Conservation (phyloP, 1,140 invertebrate species). For the Antheraea mylitta region DNA sequence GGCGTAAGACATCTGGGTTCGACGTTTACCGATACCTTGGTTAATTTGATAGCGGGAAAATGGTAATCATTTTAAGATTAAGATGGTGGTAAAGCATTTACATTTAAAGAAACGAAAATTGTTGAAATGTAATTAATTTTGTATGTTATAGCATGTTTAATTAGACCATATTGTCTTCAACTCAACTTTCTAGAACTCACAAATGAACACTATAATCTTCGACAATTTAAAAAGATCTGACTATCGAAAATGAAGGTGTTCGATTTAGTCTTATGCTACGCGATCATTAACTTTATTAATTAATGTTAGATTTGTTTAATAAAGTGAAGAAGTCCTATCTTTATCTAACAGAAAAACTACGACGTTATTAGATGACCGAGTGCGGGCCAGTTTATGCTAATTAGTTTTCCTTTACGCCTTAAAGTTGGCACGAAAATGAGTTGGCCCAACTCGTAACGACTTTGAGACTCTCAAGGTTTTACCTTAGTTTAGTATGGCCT, state of each 20-base stretch:
- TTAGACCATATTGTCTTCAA: no score
- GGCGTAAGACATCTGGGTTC: constrained; percentile 27
- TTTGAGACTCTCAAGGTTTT: constrained; percentile 15
- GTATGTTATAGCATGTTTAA: no score
- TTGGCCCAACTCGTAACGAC: constrained; percentile 15
- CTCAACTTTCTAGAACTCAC: not conserved
- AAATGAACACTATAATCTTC: not conserved
- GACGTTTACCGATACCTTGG: constrained; percentile 3
- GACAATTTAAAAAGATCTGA: not conserved
- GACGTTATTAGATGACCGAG: constrained; percentile 10
- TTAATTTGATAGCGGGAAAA: not conserved
- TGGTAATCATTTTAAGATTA: not conserved
- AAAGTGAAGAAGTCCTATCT: not conserved
- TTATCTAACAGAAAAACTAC: constrained; percentile 5
- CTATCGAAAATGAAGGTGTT: not conserved
- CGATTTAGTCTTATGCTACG: not conserved
- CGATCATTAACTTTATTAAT: not conserved
- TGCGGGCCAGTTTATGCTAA: constrained; percentile 14
- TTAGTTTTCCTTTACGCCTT: constrained; percentile 19
- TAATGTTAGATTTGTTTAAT: not conserved
- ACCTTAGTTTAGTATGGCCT: constrained; percentile 8
- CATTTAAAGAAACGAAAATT: not conserved
- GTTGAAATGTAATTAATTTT: not conserved
- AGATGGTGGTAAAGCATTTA: not conserved
- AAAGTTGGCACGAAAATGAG: constrained; percentile 15